Base-by-base conservation (phyloP, 2,888 invertebrate genomes). In the Tineola bisselliella region DNA sequence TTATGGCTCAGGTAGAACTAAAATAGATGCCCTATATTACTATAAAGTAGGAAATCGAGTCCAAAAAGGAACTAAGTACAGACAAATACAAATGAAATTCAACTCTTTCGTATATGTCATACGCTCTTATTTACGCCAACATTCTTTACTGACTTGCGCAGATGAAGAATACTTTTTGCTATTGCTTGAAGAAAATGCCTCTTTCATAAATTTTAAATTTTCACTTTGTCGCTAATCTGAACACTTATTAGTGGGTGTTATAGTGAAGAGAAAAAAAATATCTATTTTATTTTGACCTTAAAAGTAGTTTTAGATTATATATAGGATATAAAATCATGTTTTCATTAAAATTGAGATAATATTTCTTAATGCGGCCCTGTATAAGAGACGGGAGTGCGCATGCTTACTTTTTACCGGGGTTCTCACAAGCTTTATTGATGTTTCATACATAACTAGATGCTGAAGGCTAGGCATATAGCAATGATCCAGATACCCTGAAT, bases 141-240 rank as follows among this genome's bases (percentile, higher is more conserved):
- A 58, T 58, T 58, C 31, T 33, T 58, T 58, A 25, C n/a, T 31
- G 58, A 58, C 58, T 15, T 58, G 58, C 58, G 58, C 58, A 58
- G 58, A 19, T 58, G 58, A 30, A 58, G 11, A 25, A 15, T 58
- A 11, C 58, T 58, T 58, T 8, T 17, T 48, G 2, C 10, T 10
- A 38, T 38, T 3, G 38, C 38, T 2, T n/a, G 10, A 38, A 38
- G 38, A 38, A 38, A 38, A 6, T 3, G 38, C 25, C 6, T 4
- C 2, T 25, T 25, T 25, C 6, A 6, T 4, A 25, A 25, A 25
- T 25, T 25, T 25, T 4, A 25, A 25, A 25, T 4, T 25, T 25
- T 25, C 25, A 25, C 25, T 25, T 25, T 25, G 25, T 25, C 6
- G 6, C 25, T 25, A 25, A 25, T 25, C 2, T 25, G 6, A 25